Base-by-base conservation (phyloP, 2,797 vertebrate species). In the Sandelia bainsii region DNA sequence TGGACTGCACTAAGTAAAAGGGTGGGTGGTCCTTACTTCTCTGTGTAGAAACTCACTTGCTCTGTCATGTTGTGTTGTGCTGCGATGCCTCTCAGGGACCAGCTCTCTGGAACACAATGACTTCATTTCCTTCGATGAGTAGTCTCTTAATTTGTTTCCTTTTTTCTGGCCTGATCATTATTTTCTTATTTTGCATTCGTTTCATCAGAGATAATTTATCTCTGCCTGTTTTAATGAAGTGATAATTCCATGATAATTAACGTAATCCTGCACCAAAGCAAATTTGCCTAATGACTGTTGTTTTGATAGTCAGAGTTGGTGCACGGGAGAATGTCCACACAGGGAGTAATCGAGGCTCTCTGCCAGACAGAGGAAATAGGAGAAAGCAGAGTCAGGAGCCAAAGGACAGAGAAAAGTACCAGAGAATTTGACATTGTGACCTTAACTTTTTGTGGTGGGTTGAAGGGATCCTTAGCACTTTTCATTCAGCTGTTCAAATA, bases 221-320 rank as follows among this genome's bases (percentile, higher is more conserved):
- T 93, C 91, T 91, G 92, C 90, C 93, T 90, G 87, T 89, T 93
- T 93, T 95, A 95, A 94, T 94, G 93, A 94, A 94, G 93, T 92
- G 93, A 93, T 94, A 94, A 95, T 94, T 94, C 91, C 86, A 84
- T 81, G 85, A 94, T 94, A 93, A 95, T 95, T 94, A 94, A 93
- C 89, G 79, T 93, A 94, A 94, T 94, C 93, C 91, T 90, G 91
- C 91, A 92, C 91, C 91, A 93, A 94, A 93, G 93, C 91, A 94
- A 94, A 95, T 94, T 93, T 95, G 91, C 91, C 90, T 93, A 94
- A 94, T 94, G 92, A 93, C 92, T 92, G 90, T 91, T 93, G 93
- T 94, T 95, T 93, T 93, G 90, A 93, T 91, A 91, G 90, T 89
- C 80, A 50, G 90, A 91, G 89, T 89, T 70, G 86, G 87, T 89